Conservation (phyloP, 2,888 invertebrate species). For the Polyploca ridens region DNA sequence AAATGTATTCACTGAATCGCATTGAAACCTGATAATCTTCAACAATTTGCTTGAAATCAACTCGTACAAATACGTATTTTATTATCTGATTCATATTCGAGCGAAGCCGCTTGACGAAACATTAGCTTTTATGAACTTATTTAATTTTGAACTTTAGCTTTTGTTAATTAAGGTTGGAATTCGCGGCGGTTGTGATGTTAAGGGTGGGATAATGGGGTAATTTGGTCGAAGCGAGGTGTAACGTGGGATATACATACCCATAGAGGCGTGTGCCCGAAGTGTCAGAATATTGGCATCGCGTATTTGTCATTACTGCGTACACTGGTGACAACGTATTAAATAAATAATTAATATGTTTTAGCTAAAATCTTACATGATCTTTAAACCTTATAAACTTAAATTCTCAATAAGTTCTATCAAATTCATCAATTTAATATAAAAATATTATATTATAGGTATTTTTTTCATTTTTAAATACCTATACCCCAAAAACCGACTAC, state of each 20-base stretch:
- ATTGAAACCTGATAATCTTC: slow-evolving; percentile 58
- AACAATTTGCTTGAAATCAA: slow-evolving; percentile 60
- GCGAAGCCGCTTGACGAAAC: slow-evolving; percentile 56
- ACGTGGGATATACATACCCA: slow-evolving; percentile 54
- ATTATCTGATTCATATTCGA: slow-evolving; percentile 64
- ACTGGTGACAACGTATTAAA: slow-evolving; percentile 32
- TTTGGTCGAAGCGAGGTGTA: slow-evolving; percentile 72
- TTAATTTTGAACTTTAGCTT: slow-evolving; percentile 50
- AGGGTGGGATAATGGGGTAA: slow-evolving; percentile 75
- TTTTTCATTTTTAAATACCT: too few relatives aligned
- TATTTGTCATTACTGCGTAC: slow-evolving; percentile 53
- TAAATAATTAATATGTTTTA: background rate
- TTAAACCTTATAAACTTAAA: too few relatives aligned
- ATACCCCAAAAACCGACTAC: too few relatives aligned
- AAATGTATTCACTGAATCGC: slow-evolving; percentile 52
- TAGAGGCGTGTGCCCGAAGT: slow-evolving; percentile 68
- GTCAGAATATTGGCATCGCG: slow-evolving; percentile 67
- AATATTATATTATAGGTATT: too few relatives aligned
- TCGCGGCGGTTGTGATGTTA: slow-evolving; percentile 40
- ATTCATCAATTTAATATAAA: too few relatives aligned
- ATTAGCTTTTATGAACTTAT: slow-evolving; percentile 45
- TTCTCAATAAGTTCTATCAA: too few relatives aligned
- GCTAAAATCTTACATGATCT: too few relatives aligned
- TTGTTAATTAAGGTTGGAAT: slow-evolving; percentile 53
- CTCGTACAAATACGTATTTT: slow-evolving; percentile 67